Evolutionary conservation across 2,113 vertebrate genomes (phyloP), one percentile per base, ranked within the genome.

Genomic region (Sceloporus undulatus): DNA sequence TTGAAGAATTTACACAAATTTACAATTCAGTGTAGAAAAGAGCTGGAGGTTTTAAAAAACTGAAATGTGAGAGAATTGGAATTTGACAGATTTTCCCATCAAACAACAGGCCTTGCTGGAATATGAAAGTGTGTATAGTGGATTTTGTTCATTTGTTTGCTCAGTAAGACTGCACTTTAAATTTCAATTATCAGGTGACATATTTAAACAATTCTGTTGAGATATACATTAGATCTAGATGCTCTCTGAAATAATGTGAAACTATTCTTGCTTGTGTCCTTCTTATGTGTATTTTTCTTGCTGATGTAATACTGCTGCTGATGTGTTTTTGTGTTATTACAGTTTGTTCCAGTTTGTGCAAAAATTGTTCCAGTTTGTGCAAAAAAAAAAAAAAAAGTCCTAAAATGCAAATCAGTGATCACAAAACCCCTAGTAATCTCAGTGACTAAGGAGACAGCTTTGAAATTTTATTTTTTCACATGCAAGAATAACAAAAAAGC

Each of bases 201-300:
- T 54, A 11, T 73, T 74, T 34, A 54, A 73, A 54, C 34, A 75
- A 5, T 18, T 8, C 83, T 40, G 71, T 54, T 73, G 68, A 74
- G 48, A 84, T 73, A 84, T 38, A 27, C 70, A 73, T 84, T 84
- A 54, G 68, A 73, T 73, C 48, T 23, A 70, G 19, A 56, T 84
- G 68, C 71, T 84, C 70, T 74, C 59, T 85, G 54, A 85, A 85
- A 21, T 59, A 75, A 85, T 85, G 25, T 56, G 83, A 85, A 75
- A 85, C 42, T 16, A 75, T 40, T 59, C 54, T 59, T 34, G 71
- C n/a, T 65, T 34, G n/a, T 38, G 34, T 11, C 13, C 59, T 62
- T 62, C 2, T 70, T 29, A 42, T 79, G 52, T 59, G 68, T 59
- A 34, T 85, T 62, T 85, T 75, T 62, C 59, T 16, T 85, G 54